phyloP scores from a whole-genome alignment of 2,888 invertebrate genomes.

The Cremastinae sp. region DNA sequence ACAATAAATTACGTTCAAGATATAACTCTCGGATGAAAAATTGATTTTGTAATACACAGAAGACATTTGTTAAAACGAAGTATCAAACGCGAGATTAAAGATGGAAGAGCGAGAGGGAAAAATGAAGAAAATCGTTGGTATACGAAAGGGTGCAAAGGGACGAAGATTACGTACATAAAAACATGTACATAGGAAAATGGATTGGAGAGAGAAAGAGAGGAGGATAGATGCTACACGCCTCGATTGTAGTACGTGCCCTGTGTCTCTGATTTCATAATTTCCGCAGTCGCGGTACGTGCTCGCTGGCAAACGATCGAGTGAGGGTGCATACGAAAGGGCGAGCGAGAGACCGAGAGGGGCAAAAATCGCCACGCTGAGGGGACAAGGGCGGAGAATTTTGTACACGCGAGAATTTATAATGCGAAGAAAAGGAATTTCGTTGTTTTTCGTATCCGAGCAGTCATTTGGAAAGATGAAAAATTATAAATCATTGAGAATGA shows the following conservation, averaged over 20 bases:
- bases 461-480: slow-evolving; percentile 30
- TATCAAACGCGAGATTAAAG: neutral
- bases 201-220: neutral
- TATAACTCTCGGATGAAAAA: too few species aligned
- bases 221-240: slow-evolving; percentile 26
- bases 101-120: neutral
- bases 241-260: slow-evolving; percentile 75
- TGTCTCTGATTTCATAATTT: slow-evolving; percentile 80
- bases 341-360: slow-evolving; percentile 16
- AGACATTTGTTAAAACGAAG: neutral
- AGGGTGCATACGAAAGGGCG: slow-evolving; percentile 37
- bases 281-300: slow-evolving; percentile 73
- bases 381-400: neutral
- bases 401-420: slow-evolving; percentile 50
- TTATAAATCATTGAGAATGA: slow-evolving; percentile 10
- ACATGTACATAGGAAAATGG: neutral
- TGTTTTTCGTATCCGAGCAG: slow-evolving; percentile 16
- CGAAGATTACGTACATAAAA: slow-evolving; percentile 15
- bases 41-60: too few species aligned
- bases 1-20: too few species aligned
- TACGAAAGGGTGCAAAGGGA: slow-evolving; percentile 17
- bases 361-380: neutral
- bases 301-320: slow-evolving; percentile 54
- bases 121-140: slow-evolving; percentile 7
- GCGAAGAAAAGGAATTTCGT: slow-evolving; percentile 53